Percentiles rank a stretch among this genome's conserved stretches.
Evolutionary conservation across 2,797 vertebrate genomes (phyloP).

Genomic region (Gymnoscopelus braueri): DNA sequence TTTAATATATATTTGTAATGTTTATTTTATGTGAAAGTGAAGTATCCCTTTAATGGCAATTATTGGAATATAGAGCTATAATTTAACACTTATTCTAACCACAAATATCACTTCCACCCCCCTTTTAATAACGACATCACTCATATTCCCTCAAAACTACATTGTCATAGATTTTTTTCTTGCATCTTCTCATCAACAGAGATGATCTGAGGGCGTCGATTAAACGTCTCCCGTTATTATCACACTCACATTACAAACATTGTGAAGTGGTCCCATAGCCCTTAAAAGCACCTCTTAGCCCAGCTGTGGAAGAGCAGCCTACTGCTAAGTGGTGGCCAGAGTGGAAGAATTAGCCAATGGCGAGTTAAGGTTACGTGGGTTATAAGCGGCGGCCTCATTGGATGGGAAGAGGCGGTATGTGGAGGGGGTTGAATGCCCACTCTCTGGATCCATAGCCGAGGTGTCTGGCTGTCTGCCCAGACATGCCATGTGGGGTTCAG

Average conservation of each 20-base stretch:
- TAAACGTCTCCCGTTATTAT: too few species aligned
- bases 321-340: slow-evolving; percentile 33
- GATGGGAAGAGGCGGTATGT: slow-evolving; percentile 32
- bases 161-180: too few species aligned
- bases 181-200: too few species aligned
- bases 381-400: slow-evolving; percentile 73
- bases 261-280: slow-evolving; percentile 1
- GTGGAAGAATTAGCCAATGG: slow-evolving; percentile 29
- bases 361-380: slow-evolving; percentile 37
- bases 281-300: slow-evolving; percentile 13
- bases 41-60: too few species aligned
- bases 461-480: slow-evolving; percentile 86
- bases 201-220: too few species aligned
- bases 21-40: too few species aligned
- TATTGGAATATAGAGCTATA: too few species aligned
- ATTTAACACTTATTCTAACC: too few species aligned
- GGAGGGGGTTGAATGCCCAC: slow-evolving; percentile 70
- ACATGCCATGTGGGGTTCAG: slow-evolving; percentile 88
- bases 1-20: too few species aligned
- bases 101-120: too few species aligned
- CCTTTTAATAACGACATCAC: too few species aligned
- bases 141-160: too few species aligned
- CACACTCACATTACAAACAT: not conserved
- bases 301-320: slow-evolving; percentile 15
- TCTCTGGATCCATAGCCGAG: slow-evolving; percentile 75